Evolutionary conservation across 2,113 vertebrate genomes (phyloP).

Genomic region (Genyomyrus donnyi): DNA sequence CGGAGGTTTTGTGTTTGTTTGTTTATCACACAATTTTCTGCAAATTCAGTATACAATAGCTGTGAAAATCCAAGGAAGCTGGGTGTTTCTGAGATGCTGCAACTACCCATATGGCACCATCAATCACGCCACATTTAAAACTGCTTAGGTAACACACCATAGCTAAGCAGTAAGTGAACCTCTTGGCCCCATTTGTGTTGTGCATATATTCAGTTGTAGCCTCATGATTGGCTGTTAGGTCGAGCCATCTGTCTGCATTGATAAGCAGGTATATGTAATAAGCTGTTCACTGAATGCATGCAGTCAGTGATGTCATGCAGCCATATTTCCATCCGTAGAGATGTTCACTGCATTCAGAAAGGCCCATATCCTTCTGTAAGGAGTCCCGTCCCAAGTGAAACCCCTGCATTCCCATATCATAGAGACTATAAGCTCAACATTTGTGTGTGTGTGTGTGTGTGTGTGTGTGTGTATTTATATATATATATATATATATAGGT

Average conservation of each 20-base stretch:
- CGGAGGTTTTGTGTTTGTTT: neutral
- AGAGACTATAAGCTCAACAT: too few species aligned
- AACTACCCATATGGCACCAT: neutral
- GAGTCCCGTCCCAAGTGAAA: neutral
- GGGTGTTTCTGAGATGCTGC: neutral
- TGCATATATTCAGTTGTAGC: neutral
- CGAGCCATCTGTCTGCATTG: neutral
- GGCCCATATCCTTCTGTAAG: neutral
- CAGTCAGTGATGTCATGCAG: neutral
- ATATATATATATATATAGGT: too few species aligned
- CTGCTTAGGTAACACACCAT: neutral
- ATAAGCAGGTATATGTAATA: neutral
- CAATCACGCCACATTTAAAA: neutral
- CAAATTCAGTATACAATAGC: neutral
- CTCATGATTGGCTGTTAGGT: neutral
- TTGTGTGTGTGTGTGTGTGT: too few species aligned
- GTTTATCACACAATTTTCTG: neutral
- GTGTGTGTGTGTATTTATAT: too few species aligned
- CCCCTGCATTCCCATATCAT: neutral
- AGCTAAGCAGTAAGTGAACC: neutral
- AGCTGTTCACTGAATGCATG: neutral
- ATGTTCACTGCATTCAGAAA: neutral
- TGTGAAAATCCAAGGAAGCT: neutral
- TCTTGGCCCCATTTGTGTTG: neutral
- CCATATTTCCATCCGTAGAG: neutral